Conservation (phyloP, 2,888 invertebrate species). For the Hypomecis atomaria region DNA sequence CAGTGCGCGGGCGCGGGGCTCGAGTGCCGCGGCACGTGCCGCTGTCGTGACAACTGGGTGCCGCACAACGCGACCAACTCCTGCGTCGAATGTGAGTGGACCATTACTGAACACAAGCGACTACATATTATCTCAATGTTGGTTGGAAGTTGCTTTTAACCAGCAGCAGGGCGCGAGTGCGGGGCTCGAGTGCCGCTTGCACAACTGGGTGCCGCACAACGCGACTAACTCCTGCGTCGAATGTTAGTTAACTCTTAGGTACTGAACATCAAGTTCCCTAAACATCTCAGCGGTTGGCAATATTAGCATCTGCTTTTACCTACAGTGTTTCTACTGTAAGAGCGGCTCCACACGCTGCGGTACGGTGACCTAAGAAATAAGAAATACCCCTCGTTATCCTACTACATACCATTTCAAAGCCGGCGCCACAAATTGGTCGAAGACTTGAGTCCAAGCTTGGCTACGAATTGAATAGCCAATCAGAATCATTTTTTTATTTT, state of each 20-base stretch:
- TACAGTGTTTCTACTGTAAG: too few relatives aligned
- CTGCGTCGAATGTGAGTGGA: slow-evolving; percentile 72
- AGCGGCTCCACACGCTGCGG: too few relatives aligned
- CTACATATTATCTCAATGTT: too few relatives aligned
- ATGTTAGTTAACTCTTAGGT: slow-evolving; percentile 56
- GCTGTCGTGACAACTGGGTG: slow-evolving; percentile 72
- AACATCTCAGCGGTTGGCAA: too few relatives aligned
- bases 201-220: slow-evolving; percentile 72
- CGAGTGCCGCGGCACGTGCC: slow-evolving; percentile 74
- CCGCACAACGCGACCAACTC: slow-evolving; percentile 70
- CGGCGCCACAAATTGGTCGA: too few relatives aligned
- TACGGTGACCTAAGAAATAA: too few relatives aligned
- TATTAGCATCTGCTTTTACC: too few relatives aligned
- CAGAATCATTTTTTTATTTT: too few relatives aligned
- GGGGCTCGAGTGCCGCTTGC: slow-evolving; percentile 69
- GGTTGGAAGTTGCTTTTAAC: not conserved
- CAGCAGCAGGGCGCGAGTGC: slow-evolving; percentile 76
- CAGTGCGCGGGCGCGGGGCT: slow-evolving; percentile 78
- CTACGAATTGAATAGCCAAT: too few relatives aligned
- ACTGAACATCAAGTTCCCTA: not conserved
- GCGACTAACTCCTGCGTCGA: slow-evolving; percentile 72
- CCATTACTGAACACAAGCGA: not conserved
- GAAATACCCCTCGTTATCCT: too few relatives aligned
- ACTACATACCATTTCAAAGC: too few relatives aligned
- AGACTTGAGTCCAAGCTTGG: too few relatives aligned